Base-by-base conservation (phyloP, 2,113 vertebrate species). In the Clarias batrachus region DNA sequence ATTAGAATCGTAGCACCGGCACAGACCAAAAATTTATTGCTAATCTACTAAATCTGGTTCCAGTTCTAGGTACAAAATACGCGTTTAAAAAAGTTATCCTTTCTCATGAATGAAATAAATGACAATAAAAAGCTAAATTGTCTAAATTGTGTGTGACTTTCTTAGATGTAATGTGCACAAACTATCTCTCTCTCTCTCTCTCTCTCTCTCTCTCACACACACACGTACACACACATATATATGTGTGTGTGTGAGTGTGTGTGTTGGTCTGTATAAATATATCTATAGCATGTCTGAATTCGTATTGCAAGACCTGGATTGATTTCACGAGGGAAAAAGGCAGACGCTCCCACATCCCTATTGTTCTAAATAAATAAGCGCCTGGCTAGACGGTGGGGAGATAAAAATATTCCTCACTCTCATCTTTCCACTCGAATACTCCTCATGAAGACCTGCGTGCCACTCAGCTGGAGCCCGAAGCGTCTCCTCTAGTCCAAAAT, bases 331-430 rank as follows among this genome's bases (percentile, higher is more conserved):
- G 65, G 57, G 8, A 70, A 79, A 76, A 76, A 73, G 57, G 37
- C 88, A 87, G 63, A 59, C 71, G 86, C 82, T 57, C 83, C 86
- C 86, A 59, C 79, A 83, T 80, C 19, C 37, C 68, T 70, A 54
- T 65, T 78, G 73, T 65, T 86, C 21, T 88, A 83, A 90, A 91
- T 92, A 89, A 87, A 92, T 90, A 90, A 88, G 66, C 54, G 66
- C 73, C 82, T 83, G 85, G 78, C 65, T 27, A 86, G 27, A 84
- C 83, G 48, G 54, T 70, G 3, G 2, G 41, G 12, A 30, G 85
- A 84, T 84, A 86, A 68, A 76, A 27, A 54, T 84, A 84, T 84
- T 74, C 54, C 70, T 73, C 70, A 14, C 70, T 73, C 65, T 84
- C 54, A 37, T 59, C 68, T 66, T 77, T 60, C 25, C 41, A 30